Percentiles rank a stretch among this genome's conserved stretches.
These are phyloP conservation scores for Chrysina gloriosa DNA, from an alignment of 2,888 invertebrate genomes.

Conservation along the genomic window DNA sequence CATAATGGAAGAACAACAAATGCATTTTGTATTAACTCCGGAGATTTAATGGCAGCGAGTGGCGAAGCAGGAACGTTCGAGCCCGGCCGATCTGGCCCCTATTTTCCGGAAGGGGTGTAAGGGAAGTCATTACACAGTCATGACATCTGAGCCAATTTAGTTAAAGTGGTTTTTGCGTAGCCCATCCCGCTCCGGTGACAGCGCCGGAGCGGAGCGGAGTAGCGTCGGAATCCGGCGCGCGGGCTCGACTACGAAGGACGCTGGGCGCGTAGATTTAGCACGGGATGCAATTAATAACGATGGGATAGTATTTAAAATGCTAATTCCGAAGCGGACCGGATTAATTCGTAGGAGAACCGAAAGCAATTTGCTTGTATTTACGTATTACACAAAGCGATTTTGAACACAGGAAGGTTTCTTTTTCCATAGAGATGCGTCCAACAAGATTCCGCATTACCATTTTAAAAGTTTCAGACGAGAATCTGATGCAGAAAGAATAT, in stretches of 20 bases:
- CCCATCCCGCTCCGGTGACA: conserved; percentile 53
- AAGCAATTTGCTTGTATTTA: conserved; percentile 17
- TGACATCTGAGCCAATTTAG: conserved; percentile 65
- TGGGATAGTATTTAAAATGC: conserved; percentile 43
- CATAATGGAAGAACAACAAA: conserved; percentile 68
- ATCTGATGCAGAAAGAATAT: too few species aligned
- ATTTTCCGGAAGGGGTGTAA: conserved; percentile 47
- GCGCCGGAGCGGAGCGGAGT: conserved; percentile 28
- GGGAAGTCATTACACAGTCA: conserved; percentile 62
- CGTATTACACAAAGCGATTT: too few species aligned
- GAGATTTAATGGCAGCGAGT: conserved; percentile 65
- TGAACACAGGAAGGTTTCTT: too few species aligned
- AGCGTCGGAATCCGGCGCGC: not conserved
- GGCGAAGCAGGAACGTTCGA: conserved; percentile 42
- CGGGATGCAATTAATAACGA: conserved; percentile 49
- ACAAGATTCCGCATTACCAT: too few species aligned
- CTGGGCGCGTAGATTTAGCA: too few species aligned
- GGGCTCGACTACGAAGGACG: not conserved
- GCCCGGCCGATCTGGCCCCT: conserved; percentile 45
- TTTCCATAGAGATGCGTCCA: too few species aligned
- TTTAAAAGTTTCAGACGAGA: too few species aligned
- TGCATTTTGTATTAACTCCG: conserved; percentile 67
- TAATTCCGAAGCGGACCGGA: conserved; percentile 37
- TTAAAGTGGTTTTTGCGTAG: conserved; percentile 63
- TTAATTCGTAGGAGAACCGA: conserved; percentile 29